Percentiles rank a stretch among this genome's conserved stretches.
phyloP scores from a whole-genome alignment of 1,140 invertebrate genomes.

The Cotesia typhae region DNA sequence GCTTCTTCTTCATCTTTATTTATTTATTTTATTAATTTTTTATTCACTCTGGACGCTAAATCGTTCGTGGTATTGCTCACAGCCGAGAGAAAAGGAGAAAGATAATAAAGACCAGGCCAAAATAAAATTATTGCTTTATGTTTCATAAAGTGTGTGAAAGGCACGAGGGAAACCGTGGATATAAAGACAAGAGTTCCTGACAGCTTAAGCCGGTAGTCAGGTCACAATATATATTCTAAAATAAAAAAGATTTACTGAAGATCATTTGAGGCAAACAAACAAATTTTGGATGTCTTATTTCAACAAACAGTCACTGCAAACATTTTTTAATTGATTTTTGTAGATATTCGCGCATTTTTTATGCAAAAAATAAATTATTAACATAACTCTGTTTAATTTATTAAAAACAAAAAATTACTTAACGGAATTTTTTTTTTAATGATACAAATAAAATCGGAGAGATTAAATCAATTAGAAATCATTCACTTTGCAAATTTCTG shows the following conservation, averaged over 20 bases:
- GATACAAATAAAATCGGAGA: too few species aligned
- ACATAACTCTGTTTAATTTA: too few species aligned
- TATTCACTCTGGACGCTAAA: not conserved
- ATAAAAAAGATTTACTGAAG: not conserved
- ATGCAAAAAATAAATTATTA: too few species aligned
- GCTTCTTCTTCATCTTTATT: not conserved
- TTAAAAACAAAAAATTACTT: too few species aligned
- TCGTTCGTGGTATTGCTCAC: not conserved
- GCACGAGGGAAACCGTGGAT: not conserved
- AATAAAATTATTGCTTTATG: slow-evolving; percentile 54
- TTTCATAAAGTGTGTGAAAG: slow-evolving; percentile 46
- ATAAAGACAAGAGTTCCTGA: not conserved
- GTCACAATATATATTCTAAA: not conserved
- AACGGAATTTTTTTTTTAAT: too few species aligned
- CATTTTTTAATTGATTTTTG: too few species aligned
- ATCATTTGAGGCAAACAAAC: too few species aligned
- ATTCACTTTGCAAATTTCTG: too few species aligned
- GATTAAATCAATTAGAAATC: too few species aligned
- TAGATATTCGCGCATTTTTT: too few species aligned
- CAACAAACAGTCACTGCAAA: too few species aligned
- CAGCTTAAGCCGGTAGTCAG: not conserved
- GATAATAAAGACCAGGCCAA: slow-evolving; percentile 16
- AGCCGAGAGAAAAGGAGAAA: not conserved
- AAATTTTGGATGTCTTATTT: too few species aligned
- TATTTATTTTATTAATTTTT: slow-evolving; percentile 4